Conservation (phyloP, 2,113 vertebrate genomes). For the Mobula birostris region DNA sequence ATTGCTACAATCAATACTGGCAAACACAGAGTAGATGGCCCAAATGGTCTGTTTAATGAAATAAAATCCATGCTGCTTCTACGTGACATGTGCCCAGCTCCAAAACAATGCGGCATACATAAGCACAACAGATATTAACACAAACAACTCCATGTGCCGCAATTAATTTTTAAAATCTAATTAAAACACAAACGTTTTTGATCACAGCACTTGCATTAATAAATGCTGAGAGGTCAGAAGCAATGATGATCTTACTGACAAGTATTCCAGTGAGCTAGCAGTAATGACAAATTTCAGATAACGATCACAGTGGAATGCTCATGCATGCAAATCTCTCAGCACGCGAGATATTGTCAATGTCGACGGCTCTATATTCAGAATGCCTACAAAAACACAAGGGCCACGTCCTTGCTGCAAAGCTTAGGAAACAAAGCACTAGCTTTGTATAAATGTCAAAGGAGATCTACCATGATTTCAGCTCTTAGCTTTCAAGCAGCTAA, state of each 20-base stretch:
- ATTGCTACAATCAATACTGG: too few species aligned
- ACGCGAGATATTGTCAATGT: background rate
- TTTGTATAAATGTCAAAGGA: background rate
- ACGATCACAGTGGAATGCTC: constrained; percentile 7
- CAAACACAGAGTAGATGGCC: background rate
- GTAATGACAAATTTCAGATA: constrained; percentile 8
- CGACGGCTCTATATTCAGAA: background rate
- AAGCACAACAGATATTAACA: background rate
- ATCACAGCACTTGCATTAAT: constrained; percentile 11
- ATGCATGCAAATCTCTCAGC: constrained; percentile 15
- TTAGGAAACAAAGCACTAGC: background rate
- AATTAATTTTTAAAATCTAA: constrained; percentile 1
- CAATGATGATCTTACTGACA: constrained; percentile 3
- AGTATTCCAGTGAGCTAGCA: background rate
- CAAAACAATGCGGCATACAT: background rate
- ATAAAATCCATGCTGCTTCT: background rate
- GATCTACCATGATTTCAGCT: background rate
- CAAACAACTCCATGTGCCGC: background rate
- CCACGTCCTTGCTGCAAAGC: background rate
- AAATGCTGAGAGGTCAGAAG: constrained; percentile 1
- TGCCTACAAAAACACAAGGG: background rate
- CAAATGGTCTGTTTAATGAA: background rate
- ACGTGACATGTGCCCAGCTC: too few species aligned
- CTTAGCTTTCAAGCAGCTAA: background rate
- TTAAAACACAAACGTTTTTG: constrained; percentile 1